Evolutionary conservation across 2,888 invertebrate species (phyloP).

Genomic region (Polyommatus icarus): DNA sequence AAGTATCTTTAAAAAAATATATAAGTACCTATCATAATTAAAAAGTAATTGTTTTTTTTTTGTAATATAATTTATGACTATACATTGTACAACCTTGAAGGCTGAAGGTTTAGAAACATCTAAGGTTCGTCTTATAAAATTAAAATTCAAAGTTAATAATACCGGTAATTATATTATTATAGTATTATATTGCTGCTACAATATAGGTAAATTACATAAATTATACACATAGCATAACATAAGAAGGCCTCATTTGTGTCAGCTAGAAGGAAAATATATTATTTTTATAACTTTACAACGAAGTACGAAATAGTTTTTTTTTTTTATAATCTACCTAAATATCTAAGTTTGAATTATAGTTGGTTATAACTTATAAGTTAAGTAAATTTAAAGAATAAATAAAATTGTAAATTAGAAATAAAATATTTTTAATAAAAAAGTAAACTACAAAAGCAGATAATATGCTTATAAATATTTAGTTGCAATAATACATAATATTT

Average conservation of each 20-base stretch:
- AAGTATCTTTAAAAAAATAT: background rate
- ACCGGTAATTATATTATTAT: background rate
- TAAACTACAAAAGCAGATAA: no score
- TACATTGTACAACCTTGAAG: background rate
- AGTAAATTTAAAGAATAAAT: no score
- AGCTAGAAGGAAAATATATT: background rate
- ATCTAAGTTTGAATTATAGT: no score
- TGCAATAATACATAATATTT: no score
- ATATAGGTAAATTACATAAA: background rate
- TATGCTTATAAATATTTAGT: no score
- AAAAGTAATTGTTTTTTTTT: background rate
- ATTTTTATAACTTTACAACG: background rate
- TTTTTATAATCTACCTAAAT: no score
- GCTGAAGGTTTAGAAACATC: no score
- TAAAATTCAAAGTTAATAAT: background rate
- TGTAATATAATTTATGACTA: conserved; percentile 16
- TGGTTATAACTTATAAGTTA: no score
- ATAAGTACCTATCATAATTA: background rate
- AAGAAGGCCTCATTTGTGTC: background rate
- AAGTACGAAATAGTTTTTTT: background rate
- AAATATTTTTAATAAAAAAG: no score
- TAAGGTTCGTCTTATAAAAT: background rate
- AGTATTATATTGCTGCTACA: background rate
- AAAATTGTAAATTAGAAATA: no score
- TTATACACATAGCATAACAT: background rate